Percentiles rank a stretch among this genome's conserved stretches.
Evolutionary conservation across 2,888 invertebrate genomes (phyloP).

Genomic region (Erebia palarica): DNA sequence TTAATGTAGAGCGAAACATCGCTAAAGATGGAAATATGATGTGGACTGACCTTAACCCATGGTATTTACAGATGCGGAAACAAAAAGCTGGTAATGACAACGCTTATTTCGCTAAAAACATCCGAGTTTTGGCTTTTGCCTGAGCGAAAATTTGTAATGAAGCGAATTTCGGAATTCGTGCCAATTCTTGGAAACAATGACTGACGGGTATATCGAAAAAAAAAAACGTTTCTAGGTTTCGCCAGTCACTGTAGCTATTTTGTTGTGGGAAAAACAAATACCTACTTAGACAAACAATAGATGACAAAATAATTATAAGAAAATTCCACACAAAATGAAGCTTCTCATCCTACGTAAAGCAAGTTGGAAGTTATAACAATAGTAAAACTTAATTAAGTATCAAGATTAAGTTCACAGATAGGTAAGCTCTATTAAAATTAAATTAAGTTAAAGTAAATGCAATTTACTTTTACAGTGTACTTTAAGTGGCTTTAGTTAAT

Average conservation of each 20-base stretch:
- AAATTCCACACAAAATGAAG: not conserved
- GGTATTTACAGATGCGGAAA: constrained; percentile 69
- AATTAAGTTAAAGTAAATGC: not conserved
- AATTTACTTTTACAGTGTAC: not conserved
- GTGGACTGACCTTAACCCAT: constrained; percentile 32
- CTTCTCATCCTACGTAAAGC: not conserved
- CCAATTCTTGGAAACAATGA: constrained; percentile 30
- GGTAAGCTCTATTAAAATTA: constrained; percentile 14
- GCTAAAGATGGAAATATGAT: not conserved
- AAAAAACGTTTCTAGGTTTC: constrained; percentile 8
- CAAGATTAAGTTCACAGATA: constrained; percentile 12
- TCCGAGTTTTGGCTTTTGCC: constrained; percentile 20
- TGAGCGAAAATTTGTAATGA: constrained; percentile 27
- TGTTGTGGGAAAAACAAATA: constrained; percentile 5
- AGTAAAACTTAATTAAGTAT: constrained; percentile 18
- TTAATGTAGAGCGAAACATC: no score
- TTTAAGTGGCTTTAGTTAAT: not conserved
- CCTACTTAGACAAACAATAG: not conserved
- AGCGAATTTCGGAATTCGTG: constrained; percentile 23
- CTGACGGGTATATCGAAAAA: constrained; percentile 14
- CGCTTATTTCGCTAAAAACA: constrained; percentile 59
- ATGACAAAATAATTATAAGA: not conserved
- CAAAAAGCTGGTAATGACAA: constrained; percentile 67
- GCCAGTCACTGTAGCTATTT: constrained; percentile 19
- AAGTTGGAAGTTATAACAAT: constrained; percentile 4